Conservation (phyloP, 2,113 vertebrate genomes). For the Cheirogaleus medius region DNA sequence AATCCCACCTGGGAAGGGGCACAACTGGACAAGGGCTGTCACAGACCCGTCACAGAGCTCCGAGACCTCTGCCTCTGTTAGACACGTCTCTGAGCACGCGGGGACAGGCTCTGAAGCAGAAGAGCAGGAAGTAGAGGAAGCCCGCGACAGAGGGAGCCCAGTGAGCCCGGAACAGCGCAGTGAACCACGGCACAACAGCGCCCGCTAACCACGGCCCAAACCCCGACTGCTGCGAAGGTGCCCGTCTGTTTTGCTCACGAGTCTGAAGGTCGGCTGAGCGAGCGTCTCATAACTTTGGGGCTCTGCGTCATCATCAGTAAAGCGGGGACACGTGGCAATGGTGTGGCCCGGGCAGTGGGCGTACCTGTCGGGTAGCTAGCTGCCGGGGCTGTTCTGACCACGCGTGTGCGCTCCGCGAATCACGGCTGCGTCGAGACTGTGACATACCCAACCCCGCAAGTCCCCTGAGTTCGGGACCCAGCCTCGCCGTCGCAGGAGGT, state of each 20-base stretch:
- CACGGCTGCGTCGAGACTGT: fast-evolving
- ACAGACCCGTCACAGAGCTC: background rate
- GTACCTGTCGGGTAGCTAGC: background rate
- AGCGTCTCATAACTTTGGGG: fast-evolving
- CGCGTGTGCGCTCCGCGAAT: too few species aligned
- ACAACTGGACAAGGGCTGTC: fast-evolving
- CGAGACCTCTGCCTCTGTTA: fast-evolving
- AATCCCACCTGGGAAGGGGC: fast-evolving
- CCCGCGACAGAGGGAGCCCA: fast-evolving
- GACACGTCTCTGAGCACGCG: fast-evolving
- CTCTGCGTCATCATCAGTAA: background rate
- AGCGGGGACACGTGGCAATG: too few species aligned
- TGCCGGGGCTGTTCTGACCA: too few species aligned
- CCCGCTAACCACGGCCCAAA: background rate
- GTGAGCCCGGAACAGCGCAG: background rate
- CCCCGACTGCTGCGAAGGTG: background rate
- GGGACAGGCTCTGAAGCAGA: background rate
- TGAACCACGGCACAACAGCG: fast-evolving
- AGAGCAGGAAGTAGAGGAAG: background rate
- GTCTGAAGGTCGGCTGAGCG: background rate
- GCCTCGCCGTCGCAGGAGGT: fast-evolving
- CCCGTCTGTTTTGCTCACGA: background rate
- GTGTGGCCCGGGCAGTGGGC: background rate
- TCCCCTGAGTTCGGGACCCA: too few species aligned
- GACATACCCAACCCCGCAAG: fast-evolving